A percentile compares a stretch with the other conserved stretches of the same genome.
Conservation (phyloP, 2,888 invertebrate species). For the Metopia argyrocephala region DNA sequence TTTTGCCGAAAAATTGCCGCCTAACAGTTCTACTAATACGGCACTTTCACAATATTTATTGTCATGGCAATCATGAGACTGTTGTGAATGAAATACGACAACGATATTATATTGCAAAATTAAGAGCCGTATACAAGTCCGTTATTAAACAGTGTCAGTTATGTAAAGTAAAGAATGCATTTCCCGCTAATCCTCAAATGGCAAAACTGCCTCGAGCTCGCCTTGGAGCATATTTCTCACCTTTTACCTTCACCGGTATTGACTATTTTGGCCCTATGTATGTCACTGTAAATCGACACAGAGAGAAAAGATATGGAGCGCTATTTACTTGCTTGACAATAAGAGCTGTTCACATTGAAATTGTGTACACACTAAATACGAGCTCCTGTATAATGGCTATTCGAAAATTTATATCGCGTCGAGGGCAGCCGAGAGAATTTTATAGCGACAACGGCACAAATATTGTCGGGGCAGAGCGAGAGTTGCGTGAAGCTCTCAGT, state of each 20-base stretch:
- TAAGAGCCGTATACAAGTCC: slow-evolving; percentile 44
- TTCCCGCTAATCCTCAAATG: slow-evolving; percentile 45
- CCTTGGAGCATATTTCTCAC: not conserved
- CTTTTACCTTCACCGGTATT: slow-evolving; percentile 25
- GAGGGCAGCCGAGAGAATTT: slow-evolving; percentile 52
- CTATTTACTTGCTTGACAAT: slow-evolving; percentile 30
- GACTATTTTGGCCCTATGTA: slow-evolving; percentile 33
- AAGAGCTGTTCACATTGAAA: slow-evolving; percentile 41
- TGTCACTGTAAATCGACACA: slow-evolving; percentile 27
- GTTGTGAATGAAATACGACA: slow-evolving; percentile 56
- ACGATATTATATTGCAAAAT: slow-evolving; percentile 43
- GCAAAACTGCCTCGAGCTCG: slow-evolving; percentile 45
- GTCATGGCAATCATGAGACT: slow-evolving; percentile 48
- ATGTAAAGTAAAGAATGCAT: slow-evolving; percentile 55
- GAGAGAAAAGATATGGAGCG: slow-evolving; percentile 33
- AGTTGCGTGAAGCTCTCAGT: slow-evolving; percentile 48
- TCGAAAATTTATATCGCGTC: slow-evolving; percentile 50
- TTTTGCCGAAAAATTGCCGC: slow-evolving; percentile 18
- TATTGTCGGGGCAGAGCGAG: slow-evolving; percentile 56
- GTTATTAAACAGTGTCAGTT: slow-evolving; percentile 38
- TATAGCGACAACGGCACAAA: slow-evolving; percentile 63
- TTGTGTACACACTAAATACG: slow-evolving; percentile 44
- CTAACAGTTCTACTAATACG: slow-evolving; percentile 22
- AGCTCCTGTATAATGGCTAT: slow-evolving; percentile 58
- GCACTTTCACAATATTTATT: slow-evolving; percentile 14